These are phyloP conservation scores for Stegodyphus dumicola DNA, from an alignment of 1,140 invertebrate genomes.

Conservation along the genomic window DNA sequence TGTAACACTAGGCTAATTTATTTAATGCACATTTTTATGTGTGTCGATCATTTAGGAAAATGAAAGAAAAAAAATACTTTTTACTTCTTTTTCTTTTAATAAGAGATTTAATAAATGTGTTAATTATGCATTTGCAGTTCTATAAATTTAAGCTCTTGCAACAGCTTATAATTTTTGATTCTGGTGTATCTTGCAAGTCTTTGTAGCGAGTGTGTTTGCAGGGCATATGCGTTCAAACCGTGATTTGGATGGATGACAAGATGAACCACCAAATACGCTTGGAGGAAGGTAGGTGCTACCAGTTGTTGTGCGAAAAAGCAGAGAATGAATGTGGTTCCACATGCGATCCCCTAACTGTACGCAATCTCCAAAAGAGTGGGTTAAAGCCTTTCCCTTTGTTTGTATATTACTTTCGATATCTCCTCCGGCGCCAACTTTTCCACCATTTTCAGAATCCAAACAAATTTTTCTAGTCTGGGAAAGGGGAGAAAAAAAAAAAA, in stretches of 20 bases:
- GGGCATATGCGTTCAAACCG: not conserved
- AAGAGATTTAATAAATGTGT: no score
- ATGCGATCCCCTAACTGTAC: not conserved
- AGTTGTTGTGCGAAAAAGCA: slow-evolving; percentile 27
- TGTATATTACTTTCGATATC: not conserved
- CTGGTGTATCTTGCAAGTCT: slow-evolving; percentile 2
- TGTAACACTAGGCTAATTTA: no score
- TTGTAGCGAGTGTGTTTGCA: not conserved
- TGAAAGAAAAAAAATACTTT: no score
- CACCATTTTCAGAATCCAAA: not conserved
- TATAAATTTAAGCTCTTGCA: no score
- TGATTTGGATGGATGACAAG: not conserved
- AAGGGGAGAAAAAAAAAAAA: no score
- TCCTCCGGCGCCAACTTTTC: not conserved
- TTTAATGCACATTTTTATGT: no score
- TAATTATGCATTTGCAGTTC: no score
- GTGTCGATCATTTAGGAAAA: no score
- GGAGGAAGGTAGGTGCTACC: slow-evolving; percentile 1
- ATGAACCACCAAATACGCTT: not conserved
- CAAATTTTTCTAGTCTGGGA: not conserved
- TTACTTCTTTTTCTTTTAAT: no score
- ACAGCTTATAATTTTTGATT: not conserved
- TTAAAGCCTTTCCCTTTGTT: no score
- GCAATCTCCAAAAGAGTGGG: no score
- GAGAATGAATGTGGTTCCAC: not conserved